Evolutionary conservation across 2,113 vertebrate species (phyloP), one percentile per base, ranked within the genome.

Genomic region (Cryptotis parvus): DNA sequence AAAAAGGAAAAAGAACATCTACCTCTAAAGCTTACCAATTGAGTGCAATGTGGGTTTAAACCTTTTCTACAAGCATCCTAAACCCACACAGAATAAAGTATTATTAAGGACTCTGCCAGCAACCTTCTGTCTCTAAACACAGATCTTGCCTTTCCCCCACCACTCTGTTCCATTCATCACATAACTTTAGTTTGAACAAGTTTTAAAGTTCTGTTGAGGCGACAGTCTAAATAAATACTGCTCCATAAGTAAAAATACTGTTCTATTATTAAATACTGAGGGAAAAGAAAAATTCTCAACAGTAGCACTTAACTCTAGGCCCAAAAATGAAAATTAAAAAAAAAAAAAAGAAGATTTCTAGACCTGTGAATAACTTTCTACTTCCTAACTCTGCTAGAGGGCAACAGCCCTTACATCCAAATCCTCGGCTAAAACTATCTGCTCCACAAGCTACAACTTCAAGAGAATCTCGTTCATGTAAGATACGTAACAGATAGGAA

Each of bases 181-280:
- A 72, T 75, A 91, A 43, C 37, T 37, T 49, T 79, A 41, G 22
- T 41, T 83, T 88, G 82, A 85, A 82, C 31, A 39, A 6, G 79
- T 27, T 49, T 93, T 70, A 22, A 92, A 92, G n/a, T 78, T 85
- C 45, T 84, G 14, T n/a, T 83, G 66, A 41, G 75, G 76, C 75
- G 45, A 92, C 3, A 85, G 43, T n/a, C 43, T 66, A 91, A n/a
- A 88, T 77, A 87, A 77, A 88, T 72, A 89, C 11, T 68, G 29
- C n/a, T 86, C 61, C 88, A 49, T 92, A 80, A 55, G 52, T 22
- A 55, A 55, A 55, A 55, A 55, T 55, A 15, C 18, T 55, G 20
- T 55, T 82, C 87, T 83, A 74, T 80, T 85, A 94, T 84, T 81
- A 92, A 87, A 77, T 77, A 81, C 39, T 80, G 16, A 76, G 37